phyloP scores from a whole-genome alignment of 2,113 vertebrate species.

The Crotalus helleri region DNA sequence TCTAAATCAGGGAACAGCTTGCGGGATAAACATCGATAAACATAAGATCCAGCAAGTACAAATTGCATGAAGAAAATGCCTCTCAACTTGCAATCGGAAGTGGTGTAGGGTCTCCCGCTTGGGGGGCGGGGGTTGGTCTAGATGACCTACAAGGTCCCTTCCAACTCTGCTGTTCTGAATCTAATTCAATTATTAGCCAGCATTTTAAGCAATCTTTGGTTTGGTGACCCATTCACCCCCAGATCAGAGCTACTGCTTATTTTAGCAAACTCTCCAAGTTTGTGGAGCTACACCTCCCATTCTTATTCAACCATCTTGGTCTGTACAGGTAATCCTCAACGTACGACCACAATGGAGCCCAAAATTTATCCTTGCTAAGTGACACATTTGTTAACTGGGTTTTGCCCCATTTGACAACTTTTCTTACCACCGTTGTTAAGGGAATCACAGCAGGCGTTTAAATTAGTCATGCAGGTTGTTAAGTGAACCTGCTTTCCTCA shows the following conservation, averaged over 20 bases:
- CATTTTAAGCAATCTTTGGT: not conserved
- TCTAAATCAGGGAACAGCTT: not conserved
- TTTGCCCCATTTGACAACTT: too few relatives aligned
- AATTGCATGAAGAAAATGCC: not conserved
- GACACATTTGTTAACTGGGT: too few relatives aligned
- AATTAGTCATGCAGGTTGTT: too few relatives aligned
- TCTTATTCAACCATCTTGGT: not conserved
- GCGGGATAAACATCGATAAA: not conserved
- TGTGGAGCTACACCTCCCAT: not conserved
- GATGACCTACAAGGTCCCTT: too few relatives aligned
- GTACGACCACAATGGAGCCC: too few relatives aligned
- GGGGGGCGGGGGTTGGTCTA: too few relatives aligned
- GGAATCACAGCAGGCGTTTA: too few relatives aligned
- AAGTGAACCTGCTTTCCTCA: too few relatives aligned
- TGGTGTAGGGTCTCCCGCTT: too few relatives aligned
- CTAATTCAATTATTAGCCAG: not conserved
- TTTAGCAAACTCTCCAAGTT: not conserved
- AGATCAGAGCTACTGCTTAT: not conserved
- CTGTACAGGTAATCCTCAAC: not conserved
- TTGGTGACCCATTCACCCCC: not conserved
- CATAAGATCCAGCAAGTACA: not conserved
- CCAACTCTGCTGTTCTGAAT: too few relatives aligned
- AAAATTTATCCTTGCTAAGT: too few relatives aligned
- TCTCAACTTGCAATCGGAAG: not conserved
- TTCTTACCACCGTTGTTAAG: too few relatives aligned